Percentiles rank a stretch among this genome's conserved stretches.
Conservation (phyloP, 2,888 invertebrate species). For the Chelonus formosanus region DNA sequence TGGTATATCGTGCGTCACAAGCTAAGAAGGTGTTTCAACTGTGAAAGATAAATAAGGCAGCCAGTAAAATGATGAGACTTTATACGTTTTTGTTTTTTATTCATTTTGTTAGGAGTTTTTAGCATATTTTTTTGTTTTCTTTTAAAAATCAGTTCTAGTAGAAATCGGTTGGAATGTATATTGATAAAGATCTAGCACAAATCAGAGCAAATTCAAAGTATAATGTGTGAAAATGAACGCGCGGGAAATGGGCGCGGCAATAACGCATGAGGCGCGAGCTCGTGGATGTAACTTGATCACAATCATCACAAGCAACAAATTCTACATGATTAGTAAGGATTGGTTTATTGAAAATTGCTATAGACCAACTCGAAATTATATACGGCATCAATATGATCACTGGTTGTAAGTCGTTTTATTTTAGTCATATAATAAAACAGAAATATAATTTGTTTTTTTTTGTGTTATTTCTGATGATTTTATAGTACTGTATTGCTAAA, state of each 20-base stretch:
- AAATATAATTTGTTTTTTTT: neutral
- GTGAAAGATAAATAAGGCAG: too few relatives aligned
- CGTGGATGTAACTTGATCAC: constrained; percentile 59
- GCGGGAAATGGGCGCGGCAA: constrained; percentile 47
- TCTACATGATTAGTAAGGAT: constrained; percentile 57
- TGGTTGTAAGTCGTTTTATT: constrained; percentile 51
- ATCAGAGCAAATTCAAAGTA: constrained; percentile 28
- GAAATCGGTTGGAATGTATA: too few relatives aligned
- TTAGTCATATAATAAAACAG: constrained; percentile 26
- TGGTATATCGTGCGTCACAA: constrained; percentile 19
- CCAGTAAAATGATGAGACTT: too few relatives aligned
- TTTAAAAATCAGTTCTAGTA: too few relatives aligned
- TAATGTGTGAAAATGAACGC: constrained; percentile 46
- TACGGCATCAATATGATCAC: constrained; percentile 44
- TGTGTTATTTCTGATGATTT: neutral
- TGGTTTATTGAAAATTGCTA: constrained; percentile 55
- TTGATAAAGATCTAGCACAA: neutral
- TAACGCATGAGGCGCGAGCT: constrained; percentile 52
- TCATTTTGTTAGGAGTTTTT: too few relatives aligned
- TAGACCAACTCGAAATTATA: constrained; percentile 46
- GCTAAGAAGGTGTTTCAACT: constrained; percentile 18
- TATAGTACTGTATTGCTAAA: neutral
- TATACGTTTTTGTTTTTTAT: too few relatives aligned
- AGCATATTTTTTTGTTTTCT: too few relatives aligned
- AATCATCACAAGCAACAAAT: constrained; percentile 59